Percentiles rank a stretch among this genome's conserved stretches.
Evolutionary conservation across 1,140 invertebrate genomes (phyloP).

Genomic region (Steinernema khuongi): DNA sequence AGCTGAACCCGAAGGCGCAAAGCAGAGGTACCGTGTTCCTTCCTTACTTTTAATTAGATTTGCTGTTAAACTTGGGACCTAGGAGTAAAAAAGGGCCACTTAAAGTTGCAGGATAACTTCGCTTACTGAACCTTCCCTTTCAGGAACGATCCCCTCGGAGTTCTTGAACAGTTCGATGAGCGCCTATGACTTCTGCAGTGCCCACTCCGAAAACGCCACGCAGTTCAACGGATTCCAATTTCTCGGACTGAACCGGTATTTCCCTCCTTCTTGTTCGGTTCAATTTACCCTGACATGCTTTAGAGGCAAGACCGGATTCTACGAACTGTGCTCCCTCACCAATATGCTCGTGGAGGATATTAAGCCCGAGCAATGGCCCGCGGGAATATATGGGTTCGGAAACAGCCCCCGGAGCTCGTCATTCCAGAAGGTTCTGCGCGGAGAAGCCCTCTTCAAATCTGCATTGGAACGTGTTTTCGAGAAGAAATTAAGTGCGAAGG

Average conservation of each 20-base stretch:
- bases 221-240: constrained; percentile 45
- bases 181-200: constrained; percentile 19
- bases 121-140: too few species aligned
- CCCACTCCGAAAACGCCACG: constrained; percentile 18
- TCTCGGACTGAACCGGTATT: constrained; percentile 36
- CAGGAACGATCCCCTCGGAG: constrained; percentile 33
- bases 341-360: constrained; percentile 29
- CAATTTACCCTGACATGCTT: constrained; percentile 20
- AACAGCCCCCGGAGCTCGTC: constrained; percentile 40
- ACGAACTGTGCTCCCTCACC: constrained; percentile 32
- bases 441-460: constrained; percentile 28
- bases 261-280: neutral
- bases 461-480: constrained; percentile 16
- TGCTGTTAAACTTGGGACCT: too few species aligned
- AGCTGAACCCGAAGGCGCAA: constrained; percentile 11
- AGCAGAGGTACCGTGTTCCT: constrained; percentile 34
- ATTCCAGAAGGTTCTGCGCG: constrained; percentile 42
- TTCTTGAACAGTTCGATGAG: constrained; percentile 23
- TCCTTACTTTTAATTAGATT: constrained; percentile 34
- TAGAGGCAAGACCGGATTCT: constrained; percentile 20
- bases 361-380: constrained; percentile 35
- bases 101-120: too few species aligned
- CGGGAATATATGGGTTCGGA: constrained; percentile 40
- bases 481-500: constrained; percentile 17
- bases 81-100: too few species aligned